Base-by-base conservation (phyloP, 2,888 invertebrate genomes). In the Synanthedon vespiformis region DNA sequence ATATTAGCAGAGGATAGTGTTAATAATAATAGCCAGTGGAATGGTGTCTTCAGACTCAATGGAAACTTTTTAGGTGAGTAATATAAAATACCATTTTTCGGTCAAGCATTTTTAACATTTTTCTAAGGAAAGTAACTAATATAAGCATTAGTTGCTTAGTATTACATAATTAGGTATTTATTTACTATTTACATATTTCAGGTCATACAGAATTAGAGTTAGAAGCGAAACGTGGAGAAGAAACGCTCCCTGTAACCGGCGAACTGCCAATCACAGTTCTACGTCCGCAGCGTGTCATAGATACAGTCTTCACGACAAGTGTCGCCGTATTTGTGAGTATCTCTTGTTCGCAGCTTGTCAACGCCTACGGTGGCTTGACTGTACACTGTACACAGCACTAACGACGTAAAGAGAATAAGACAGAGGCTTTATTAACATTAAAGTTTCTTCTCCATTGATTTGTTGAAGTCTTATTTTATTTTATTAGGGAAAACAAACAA, bases 281-380 rank as follows among this genome's bases (percentile, higher is more conserved):
- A 53, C 81, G 93, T 1, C 88, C 90, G 41, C 79, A 90, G 52
- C 86, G 93, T 18, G 62, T 90, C 40, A 90, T 95, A 47, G 95
- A 95, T 77, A 89, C 81, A 11, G 76, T 94, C 4, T 96, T 96
- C 68, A 91, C 92, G 0, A 89, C 87, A 48, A 93, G 94, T 55
- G 94, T 96, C 4, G 92, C 92, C 2, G 80, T 91, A 49, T 88
- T 96, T 50, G 92, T 93, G 53, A 81, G 84, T 78, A 61, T 51
- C 16, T 11, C 10, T 48, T 18, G 5, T 44, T 34, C 34, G 34
- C 34, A 34, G 2, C 34, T 34, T 34, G 6, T 34, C 10, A 34
- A 34, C 34, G 10, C 34, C 10, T 34, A 34, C 34, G 34, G 10
- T 34, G 10, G 10, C 0, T 34, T 34, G 34, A 34, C 34, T 18